These are phyloP conservation scores for Clivina fossor DNA, from an alignment of 2,888 invertebrate genomes.

Conservation along the genomic window DNA sequence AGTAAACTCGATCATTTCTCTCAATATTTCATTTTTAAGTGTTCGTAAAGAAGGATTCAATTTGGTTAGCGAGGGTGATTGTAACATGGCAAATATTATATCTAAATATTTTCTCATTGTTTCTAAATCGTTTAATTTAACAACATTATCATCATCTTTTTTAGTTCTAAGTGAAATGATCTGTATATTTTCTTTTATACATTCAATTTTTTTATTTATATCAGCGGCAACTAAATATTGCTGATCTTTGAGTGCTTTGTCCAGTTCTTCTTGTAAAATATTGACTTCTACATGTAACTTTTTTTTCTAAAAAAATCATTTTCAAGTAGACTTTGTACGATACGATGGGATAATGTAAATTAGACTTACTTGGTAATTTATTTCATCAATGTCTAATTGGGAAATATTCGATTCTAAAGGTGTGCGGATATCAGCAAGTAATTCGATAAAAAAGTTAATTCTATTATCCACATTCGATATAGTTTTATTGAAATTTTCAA, in stretches of 20 bases:
- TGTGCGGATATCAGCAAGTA: slow-evolving; percentile 19
- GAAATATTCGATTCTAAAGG: slow-evolving; percentile 8
- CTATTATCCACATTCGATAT: slow-evolving; percentile 18
- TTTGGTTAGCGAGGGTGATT: slow-evolving; percentile 5
- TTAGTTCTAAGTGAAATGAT: neutral
- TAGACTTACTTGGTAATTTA: no score
- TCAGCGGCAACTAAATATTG: slow-evolving; percentile 8
- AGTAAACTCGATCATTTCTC: slow-evolving; percentile 7
- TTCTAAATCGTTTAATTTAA: slow-evolving; percentile 19
- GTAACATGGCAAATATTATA: slow-evolving; percentile 5
- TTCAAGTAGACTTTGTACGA: no score
- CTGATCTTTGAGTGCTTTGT: slow-evolving; percentile 8
- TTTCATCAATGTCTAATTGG: slow-evolving; percentile 9
- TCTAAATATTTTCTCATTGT: slow-evolving; percentile 14
- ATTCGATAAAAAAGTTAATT: slow-evolving; percentile 18
- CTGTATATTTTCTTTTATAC: slow-evolving; percentile 9
- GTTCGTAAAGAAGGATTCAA: slow-evolving; percentile 6
- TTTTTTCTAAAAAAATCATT: no score
- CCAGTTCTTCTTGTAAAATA: slow-evolving; percentile 5
- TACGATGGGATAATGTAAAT: no score
- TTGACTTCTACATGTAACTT: no score
- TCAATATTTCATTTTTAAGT: slow-evolving; percentile 18
- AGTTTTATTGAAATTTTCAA: slow-evolving; percentile 9
- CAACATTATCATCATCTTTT: neutral
- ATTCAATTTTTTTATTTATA: slow-evolving; percentile 5